Percentiles rank a stretch among this genome's conserved stretches.
Conservation (phyloP, 2,888 invertebrate species). For the Sarcophaga caerulescens region DNA sequence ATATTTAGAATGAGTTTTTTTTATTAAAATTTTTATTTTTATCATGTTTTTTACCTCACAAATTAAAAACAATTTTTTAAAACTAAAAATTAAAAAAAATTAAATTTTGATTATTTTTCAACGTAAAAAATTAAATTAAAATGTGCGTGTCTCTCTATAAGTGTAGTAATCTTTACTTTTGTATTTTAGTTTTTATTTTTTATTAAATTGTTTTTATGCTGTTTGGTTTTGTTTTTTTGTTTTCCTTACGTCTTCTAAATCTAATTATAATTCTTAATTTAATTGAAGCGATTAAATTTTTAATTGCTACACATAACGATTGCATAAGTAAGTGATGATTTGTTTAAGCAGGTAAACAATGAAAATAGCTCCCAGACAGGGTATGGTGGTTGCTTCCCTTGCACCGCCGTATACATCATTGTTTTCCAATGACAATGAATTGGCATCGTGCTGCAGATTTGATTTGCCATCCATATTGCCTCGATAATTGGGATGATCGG, state of each 20-base stretch:
- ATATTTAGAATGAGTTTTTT: background rate
- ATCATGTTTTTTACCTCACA: background rate
- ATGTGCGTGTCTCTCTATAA: constrained; percentile 2
- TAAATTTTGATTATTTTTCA: background rate
- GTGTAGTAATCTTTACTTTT: background rate
- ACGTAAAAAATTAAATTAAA: background rate
- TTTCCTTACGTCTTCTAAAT: constrained; percentile 22
- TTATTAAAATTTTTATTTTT: background rate
- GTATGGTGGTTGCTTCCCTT: background rate
- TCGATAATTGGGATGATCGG: constrained; percentile 79
- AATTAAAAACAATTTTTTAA: background rate
- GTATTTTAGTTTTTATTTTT: background rate
- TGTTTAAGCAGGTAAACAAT: constrained; percentile 34
- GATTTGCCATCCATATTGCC: constrained; percentile 74
- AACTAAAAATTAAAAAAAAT: background rate
- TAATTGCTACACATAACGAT: constrained; percentile 64
- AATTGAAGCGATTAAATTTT: constrained; percentile 9
- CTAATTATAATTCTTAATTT: constrained; percentile 3
- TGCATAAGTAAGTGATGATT: constrained; percentile 16
- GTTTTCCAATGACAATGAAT: constrained; percentile 78
- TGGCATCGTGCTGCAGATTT: constrained; percentile 77
- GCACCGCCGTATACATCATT: constrained; percentile 67
- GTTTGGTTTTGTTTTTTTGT: constrained; percentile 21
- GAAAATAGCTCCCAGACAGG: background rate
- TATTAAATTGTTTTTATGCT: background rate